Conservation (phyloP, 2,113 vertebrate genomes). For the Vidua macroura region DNA sequence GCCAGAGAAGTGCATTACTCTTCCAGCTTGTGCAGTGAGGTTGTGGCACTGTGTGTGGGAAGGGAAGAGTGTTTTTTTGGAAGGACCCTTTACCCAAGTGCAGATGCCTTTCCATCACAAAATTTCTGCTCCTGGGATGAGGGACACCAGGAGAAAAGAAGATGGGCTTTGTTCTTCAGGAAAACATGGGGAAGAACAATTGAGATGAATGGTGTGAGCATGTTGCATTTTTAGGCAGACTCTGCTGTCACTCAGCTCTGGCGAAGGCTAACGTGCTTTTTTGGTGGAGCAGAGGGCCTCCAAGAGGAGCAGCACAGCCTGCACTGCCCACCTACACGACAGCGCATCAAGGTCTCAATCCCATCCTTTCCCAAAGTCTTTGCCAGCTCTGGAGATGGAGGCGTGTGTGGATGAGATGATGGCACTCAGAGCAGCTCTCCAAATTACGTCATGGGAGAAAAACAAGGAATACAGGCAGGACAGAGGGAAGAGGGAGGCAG, state of each 20-base stretch:
- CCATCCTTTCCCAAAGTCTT: background rate
- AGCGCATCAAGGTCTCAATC: conserved; percentile 1
- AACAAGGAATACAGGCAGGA: conserved; percentile 3
- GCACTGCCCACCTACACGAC: conserved; percentile 10
- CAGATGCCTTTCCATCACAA: background rate
- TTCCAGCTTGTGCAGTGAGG: conserved; percentile 2
- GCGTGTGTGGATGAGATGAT: background rate
- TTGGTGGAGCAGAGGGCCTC: background rate
- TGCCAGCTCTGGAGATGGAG: background rate
- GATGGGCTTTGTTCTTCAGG: background rate
- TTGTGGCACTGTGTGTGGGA: background rate
- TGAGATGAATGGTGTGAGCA: background rate
- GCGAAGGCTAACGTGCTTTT: background rate
- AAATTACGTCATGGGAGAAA: background rate
- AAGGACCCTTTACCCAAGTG: background rate
- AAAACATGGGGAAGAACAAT: background rate
- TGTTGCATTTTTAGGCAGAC: conserved; percentile 7
- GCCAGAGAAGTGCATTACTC: conserved; percentile 10
- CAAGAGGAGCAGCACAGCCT: background rate
- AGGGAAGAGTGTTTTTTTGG: conserved; percentile 7
- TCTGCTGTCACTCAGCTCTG: background rate
- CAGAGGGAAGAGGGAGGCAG: background rate
- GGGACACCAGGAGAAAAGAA: background rate
- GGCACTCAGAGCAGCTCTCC: background rate
- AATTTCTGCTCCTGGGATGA: background rate